phyloP scores from a whole-genome alignment of 2,797 vertebrate species.

The Miichthys miiuy region DNA sequence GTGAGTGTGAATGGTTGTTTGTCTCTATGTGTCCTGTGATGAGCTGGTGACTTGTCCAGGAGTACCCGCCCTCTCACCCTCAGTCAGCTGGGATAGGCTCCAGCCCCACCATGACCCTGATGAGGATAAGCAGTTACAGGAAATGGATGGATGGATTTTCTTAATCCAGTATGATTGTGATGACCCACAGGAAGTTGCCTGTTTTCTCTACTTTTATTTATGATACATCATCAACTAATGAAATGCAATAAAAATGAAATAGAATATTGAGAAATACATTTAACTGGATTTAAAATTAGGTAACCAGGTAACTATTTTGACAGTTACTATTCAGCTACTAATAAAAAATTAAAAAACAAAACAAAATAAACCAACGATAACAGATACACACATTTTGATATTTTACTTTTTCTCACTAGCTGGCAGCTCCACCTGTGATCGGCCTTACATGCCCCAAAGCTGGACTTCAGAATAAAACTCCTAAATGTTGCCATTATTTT shows the following conservation, averaged over 20 bases:
- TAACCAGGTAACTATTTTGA: neutral
- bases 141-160: too few species aligned
- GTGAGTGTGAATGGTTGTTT: too few species aligned
- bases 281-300: neutral
- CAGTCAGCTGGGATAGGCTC: too few species aligned
- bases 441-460: slow-evolving; percentile 9
- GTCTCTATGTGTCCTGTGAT: too few species aligned
- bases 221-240: neutral
- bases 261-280: neutral
- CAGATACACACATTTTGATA: neutral
- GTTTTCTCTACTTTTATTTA: neutral
- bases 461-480: slow-evolving; percentile 18
- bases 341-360: neutral
- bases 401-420: neutral
- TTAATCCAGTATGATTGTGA: neutral
- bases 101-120: too few species aligned
- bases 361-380: neutral
- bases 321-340: neutral
- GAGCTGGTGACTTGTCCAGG: too few species aligned
- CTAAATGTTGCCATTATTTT: slow-evolving; percentile 15
- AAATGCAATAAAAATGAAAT: neutral
- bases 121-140: too few species aligned
- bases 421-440: neutral
- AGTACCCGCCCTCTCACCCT: too few species aligned
- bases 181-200: neutral